Conservation (phyloP, 1,140 invertebrate species). For the Bombyx mori region DNA sequence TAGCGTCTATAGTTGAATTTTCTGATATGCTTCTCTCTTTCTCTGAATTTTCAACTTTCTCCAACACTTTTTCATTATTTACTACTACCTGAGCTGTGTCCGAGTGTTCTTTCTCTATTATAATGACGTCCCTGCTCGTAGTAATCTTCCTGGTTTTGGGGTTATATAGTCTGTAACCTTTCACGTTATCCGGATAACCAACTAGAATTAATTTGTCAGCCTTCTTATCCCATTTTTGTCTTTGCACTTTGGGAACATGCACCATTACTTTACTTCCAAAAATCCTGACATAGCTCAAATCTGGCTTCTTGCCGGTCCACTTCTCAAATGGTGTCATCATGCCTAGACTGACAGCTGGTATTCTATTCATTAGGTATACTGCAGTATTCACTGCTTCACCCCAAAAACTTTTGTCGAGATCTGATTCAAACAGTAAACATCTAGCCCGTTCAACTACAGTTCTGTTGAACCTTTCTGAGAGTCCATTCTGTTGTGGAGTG, state of each 20-base stretch:
- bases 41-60: constrained; percentile 7
- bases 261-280: constrained; percentile 30
- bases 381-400: constrained; percentile 17
- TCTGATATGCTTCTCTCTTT: constrained; percentile 9
- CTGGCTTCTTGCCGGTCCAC: constrained; percentile 23
- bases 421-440: constrained; percentile 27
- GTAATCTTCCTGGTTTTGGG: constrained; percentile 7
- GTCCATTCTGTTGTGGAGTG: constrained; percentile 15
- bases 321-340: constrained; percentile 1
- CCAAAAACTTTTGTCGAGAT: constrained; percentile 36
- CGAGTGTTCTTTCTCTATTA: constrained; percentile 11
- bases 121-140: constrained; percentile 19
- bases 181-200: constrained; percentile 19
- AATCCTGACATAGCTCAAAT: constrained; percentile 35
- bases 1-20: constrained; percentile 8
- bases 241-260: constrained; percentile 16
- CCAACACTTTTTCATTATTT: constrained; percentile 3
- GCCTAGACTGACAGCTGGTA: constrained; percentile 2
- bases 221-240: constrained; percentile 11
- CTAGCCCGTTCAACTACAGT: constrained; percentile 6
- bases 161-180: constrained; percentile 16
- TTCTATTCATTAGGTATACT: constrained; percentile 10
- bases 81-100: constrained; percentile 4
- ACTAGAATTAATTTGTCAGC: constrained; percentile 15
- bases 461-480: constrained; percentile 6